Evolutionary conservation across 2,888 invertebrate genomes (phyloP).

Genomic region (Ariolimax columbianus): DNA sequence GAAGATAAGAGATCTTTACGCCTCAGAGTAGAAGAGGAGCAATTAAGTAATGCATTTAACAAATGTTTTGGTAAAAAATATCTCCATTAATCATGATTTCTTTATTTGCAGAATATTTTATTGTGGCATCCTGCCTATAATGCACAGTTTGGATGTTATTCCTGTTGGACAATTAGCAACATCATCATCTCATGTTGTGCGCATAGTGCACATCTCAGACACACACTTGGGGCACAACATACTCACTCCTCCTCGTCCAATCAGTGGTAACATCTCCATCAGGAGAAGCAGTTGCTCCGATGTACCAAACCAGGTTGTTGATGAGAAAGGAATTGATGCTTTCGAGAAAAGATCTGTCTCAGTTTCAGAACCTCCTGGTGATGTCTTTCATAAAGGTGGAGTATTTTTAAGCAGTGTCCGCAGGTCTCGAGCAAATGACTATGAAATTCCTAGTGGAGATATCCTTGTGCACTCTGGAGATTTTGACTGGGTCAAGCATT

Average conservation of each 20-base stretch:
- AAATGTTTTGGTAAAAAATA: too few relatives aligned
- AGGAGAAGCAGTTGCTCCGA: constrained; percentile 31
- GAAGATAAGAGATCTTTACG: too few relatives aligned
- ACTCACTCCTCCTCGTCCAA: constrained; percentile 48
- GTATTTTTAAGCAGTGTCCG: constrained; percentile 39
- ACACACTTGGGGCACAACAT: constrained; percentile 68
- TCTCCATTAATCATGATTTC: too few relatives aligned
- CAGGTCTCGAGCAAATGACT: constrained; percentile 22
- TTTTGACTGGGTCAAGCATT: constrained; percentile 62
- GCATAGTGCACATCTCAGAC: constrained; percentile 75
- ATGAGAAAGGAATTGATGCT: constrained; percentile 47
- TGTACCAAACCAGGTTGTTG: constrained; percentile 29
- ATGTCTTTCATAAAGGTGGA: constrained; percentile 42
- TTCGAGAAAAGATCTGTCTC: constrained; percentile 31
- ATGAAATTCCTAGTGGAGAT: constrained; percentile 70
- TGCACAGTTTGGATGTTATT: constrained; percentile 36
- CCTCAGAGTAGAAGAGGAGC: too few relatives aligned
- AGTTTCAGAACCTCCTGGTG: not conserved
- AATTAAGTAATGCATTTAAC: too few relatives aligned
- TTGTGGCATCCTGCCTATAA: constrained; percentile 13
- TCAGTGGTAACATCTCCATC: constrained; percentile 48
- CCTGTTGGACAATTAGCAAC: constrained; percentile 40
- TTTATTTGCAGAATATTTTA: not conserved
- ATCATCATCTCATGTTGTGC: constrained; percentile 47
- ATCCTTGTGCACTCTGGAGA: constrained; percentile 75